Base-by-base conservation (phyloP, 2,888 invertebrate species). In the Erebia aethiops region DNA sequence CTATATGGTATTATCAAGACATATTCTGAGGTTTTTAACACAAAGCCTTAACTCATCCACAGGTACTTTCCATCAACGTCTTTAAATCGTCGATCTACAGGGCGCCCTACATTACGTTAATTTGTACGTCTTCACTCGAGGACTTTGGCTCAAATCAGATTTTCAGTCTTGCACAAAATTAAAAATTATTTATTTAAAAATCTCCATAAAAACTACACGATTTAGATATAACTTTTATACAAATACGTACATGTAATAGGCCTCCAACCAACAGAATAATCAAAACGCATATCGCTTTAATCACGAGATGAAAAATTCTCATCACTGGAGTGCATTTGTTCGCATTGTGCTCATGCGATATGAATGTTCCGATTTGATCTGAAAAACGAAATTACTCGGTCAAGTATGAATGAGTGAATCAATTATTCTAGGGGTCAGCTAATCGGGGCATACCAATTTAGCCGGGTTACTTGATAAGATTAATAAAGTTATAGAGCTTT, bases 301-400 rank as follows among this genome's bases (percentile, higher is more conserved):
- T 67, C 67, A 67, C 35, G 67, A 67, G 67, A 58, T 67, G 67
- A 67, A 67, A 67, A 58, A 67, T 49, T 58, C 46, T 67, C 67
- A 67, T 67, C 58, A 67, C 58, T 49, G 7, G 26, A 67, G 67
- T 67, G 67, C 58, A 67, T 58, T 65, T 54, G 65, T 66, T 49
- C 58, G 58, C 49, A 67, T 67, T 67, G 67, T 67, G 5, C 35
- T 67, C 58, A 49, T 67, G 58, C 46, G 46, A 67, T 67, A 67
- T 67, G 57, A 58, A 67, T 67, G 49, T 21, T 35, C 46, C 54
- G 66, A 58, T 67, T 3, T 49, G 57, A 58, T 67, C 49, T 49
- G 58, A 67, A 67, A 54, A 66, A 67, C 21, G 21, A 58, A 46
- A 58, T 67, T 67, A 67, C 46, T 21, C 49, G 46, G 26, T n/a